Conservation (phyloP, 2,888 invertebrate genomes). For the Mimachlamys varia region DNA sequence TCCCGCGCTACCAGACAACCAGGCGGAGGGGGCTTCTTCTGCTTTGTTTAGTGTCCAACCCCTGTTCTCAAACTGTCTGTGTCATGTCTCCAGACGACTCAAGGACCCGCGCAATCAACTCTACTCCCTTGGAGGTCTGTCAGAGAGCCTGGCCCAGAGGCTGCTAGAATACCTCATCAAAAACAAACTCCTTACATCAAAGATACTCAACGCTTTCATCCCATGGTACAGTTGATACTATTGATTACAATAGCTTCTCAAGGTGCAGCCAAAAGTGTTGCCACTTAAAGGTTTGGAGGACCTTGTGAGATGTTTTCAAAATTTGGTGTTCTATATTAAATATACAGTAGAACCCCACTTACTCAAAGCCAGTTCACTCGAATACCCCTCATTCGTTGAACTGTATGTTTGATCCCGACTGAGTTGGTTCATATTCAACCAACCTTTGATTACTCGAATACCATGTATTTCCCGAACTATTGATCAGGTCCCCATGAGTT, state of each 20-base stretch:
- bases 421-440: too few relatives aligned
- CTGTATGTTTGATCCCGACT: too few relatives aligned
- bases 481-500: too few relatives aligned
- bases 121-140: conserved; percentile 70
- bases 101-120: conserved; percentile 72
- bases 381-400: too few relatives aligned
- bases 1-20: conserved; percentile 32
- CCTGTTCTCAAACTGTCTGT: conserved; percentile 68
- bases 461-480: too few relatives aligned
- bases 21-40: conserved; percentile 41
- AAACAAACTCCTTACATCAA: conserved; percentile 73
- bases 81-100: conserved; percentile 68
- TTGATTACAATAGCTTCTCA: background rate
- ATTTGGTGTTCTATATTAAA: too few relatives aligned
- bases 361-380: too few relatives aligned
- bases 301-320: background rate
- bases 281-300: background rate
- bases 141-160: conserved; percentile 74
- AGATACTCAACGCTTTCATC: conserved; percentile 75
- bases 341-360: too few relatives aligned
- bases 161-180: conserved; percentile 72
- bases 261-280: background rate
- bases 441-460: too few relatives aligned
- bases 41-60: conserved; percentile 55
- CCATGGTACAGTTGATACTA: conserved; percentile 69